phyloP scores from a whole-genome alignment of 2,113 vertebrate genomes.

The Dasyurus viverrinus region DNA sequence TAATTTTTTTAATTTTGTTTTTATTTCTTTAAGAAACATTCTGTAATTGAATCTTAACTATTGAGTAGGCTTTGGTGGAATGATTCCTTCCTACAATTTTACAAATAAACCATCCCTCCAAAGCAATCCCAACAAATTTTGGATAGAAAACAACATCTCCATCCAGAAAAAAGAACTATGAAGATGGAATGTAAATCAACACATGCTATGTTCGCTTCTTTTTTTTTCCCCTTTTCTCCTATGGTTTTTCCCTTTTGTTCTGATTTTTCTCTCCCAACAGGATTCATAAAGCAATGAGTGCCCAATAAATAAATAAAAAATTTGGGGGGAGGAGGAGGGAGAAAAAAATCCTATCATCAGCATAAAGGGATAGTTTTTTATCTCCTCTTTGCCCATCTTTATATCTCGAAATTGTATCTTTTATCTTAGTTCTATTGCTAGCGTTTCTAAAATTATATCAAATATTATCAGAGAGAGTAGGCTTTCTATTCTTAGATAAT shows the following conservation, averaged over 20 bases:
- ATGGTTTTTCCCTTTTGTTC: too few species aligned
- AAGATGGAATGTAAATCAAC: too few species aligned
- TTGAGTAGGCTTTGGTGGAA: neutral
- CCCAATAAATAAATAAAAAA: too few species aligned
- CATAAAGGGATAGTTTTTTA: neutral
- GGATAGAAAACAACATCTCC: too few species aligned
- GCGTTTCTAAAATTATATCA: neutral
- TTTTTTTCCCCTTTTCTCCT: too few species aligned
- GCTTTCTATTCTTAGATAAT: neutral
- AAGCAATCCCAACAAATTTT: too few species aligned
- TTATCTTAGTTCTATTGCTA: neutral
- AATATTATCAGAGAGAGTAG: neutral
- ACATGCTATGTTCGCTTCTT: too few species aligned
- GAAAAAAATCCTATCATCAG: neutral
- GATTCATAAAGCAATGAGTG: too few species aligned
- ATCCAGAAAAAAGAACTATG: too few species aligned
- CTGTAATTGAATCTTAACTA: neutral
- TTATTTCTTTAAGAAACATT: neutral
- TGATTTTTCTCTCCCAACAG: too few species aligned
- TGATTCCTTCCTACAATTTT: neutral
- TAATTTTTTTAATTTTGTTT: neutral
- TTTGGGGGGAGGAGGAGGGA: too few species aligned
- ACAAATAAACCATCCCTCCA: neutral
- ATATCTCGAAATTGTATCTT: neutral
- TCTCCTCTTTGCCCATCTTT: neutral